Conservation (phyloP, 2,888 invertebrate genomes). For the Leptarthrus brevirostris region DNA sequence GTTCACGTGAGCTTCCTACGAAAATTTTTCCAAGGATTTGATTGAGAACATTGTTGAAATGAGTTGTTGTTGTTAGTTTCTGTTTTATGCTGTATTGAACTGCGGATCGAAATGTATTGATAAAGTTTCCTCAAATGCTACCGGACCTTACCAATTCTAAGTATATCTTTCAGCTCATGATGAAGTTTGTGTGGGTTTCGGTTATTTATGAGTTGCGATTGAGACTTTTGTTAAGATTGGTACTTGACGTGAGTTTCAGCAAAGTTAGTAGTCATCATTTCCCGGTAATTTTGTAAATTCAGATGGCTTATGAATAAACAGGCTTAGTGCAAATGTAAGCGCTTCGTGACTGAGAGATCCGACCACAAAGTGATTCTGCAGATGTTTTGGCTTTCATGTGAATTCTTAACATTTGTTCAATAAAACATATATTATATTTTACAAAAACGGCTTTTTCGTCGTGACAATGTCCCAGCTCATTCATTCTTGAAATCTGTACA, state of each 20-base stretch:
- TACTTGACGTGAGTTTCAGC: constrained; percentile 35
- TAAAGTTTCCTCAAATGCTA: constrained; percentile 26
- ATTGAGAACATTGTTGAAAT: constrained; percentile 45
- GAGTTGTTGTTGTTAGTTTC: constrained; percentile 14
- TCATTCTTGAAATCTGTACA: too few relatives aligned
- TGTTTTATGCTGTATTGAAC: neutral
- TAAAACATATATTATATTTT: too few relatives aligned
- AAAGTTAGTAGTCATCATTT: constrained; percentile 31
- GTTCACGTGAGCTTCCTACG: constrained; percentile 32
- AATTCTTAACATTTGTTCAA: too few relatives aligned
- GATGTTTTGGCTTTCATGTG: too few relatives aligned
- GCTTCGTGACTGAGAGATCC: too few relatives aligned
- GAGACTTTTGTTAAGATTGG: constrained; percentile 45
- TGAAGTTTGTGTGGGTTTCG: constrained; percentile 22
- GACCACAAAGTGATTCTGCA: too few relatives aligned
- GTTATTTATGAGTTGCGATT: constrained; percentile 41
- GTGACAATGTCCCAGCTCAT: too few relatives aligned
- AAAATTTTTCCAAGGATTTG: constrained; percentile 22
- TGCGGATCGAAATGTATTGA: constrained; percentile 23
- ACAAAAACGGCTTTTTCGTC: too few relatives aligned
- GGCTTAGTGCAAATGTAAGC: too few relatives aligned
- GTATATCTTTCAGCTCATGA: neutral
- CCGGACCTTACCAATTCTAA: neutral
- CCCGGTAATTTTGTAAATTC: constrained; percentile 33
- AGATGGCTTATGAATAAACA: neutral